Evolutionary conservation across 1,140 invertebrate species (phyloP).

Genomic region (Pinna nobilis): DNA sequence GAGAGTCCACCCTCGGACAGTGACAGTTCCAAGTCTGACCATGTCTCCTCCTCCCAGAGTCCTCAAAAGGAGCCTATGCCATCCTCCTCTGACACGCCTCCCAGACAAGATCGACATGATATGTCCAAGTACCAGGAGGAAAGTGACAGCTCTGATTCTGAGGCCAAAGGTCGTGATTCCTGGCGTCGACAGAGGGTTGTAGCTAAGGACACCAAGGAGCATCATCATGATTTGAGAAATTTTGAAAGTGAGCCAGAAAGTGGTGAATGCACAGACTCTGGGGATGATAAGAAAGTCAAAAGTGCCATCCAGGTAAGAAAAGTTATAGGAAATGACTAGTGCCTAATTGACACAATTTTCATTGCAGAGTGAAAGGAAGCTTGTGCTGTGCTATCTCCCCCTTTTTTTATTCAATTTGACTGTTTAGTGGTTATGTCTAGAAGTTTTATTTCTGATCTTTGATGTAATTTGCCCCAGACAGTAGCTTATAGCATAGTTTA

Average conservation of each 20-base stretch:
- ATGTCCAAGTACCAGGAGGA: conserved; percentile 1
- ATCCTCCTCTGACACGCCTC: not conserved
- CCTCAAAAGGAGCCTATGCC: not conserved
- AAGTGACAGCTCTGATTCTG: conserved; percentile 15
- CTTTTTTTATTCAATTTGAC: too few relatives aligned
- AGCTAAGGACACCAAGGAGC: not conserved
- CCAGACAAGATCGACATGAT: conserved; percentile 9
- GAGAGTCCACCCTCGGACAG: not conserved
- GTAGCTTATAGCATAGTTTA: too few relatives aligned
- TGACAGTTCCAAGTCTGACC: not conserved
- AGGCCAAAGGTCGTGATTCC: not conserved
- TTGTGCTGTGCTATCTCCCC: conserved; percentile 4
- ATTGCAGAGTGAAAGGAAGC: not conserved
- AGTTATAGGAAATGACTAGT: not conserved
- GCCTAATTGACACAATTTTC: conserved; percentile 3
- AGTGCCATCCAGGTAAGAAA: conserved; percentile 32
- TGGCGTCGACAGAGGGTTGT: not conserved
- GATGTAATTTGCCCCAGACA: too few relatives aligned
- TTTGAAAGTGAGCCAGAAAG: conserved; percentile 59
- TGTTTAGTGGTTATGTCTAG: too few relatives aligned
- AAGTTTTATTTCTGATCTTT: too few relatives aligned
- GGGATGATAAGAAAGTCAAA: conserved; percentile 30
- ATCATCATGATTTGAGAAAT: conserved; percentile 45
- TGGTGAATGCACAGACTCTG: conserved; percentile 49
- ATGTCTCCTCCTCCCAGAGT: not conserved